These are phyloP conservation scores for Sepioteuthis lessoniana DNA, from an alignment of 2,888 invertebrate species.

Conservation along the genomic window DNA sequence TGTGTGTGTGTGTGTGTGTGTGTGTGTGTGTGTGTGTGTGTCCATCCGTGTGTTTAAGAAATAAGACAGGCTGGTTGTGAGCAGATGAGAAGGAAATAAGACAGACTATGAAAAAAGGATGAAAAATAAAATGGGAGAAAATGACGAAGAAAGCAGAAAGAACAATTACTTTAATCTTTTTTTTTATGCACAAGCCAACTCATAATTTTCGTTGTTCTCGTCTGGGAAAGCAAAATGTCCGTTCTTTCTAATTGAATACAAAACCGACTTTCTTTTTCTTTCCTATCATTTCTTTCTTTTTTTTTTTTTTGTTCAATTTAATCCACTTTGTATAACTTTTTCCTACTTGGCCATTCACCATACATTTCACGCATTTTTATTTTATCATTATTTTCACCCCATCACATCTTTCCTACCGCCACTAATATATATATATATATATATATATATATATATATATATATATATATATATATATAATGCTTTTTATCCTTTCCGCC, in stretches of 20 bases:
- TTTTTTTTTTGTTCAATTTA: too few species aligned
- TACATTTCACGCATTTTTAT: too few species aligned
- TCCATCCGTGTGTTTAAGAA: background rate
- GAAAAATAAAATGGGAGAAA: too few species aligned
- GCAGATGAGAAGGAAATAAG: too few species aligned
- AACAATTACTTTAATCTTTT: background rate
- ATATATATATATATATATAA: background rate
- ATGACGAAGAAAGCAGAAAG: background rate
- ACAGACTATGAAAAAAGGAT: too few species aligned
- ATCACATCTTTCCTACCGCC: too few species aligned
- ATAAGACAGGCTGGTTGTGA: too few species aligned
- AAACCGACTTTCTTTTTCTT: too few species aligned
- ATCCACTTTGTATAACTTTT: too few species aligned
- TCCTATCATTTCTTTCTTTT: too few species aligned
- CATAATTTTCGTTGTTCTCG: background rate
- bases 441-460: background rate
- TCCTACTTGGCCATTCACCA: too few species aligned
- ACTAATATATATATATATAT: background rate
- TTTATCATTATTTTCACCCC: too few species aligned
- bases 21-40: background rate
- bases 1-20: background rate
- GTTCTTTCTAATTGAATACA: background rate
- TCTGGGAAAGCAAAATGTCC: background rate
- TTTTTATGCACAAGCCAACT: background rate
- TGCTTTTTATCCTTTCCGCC: background rate